These are phyloP conservation scores for Drosophila pachea DNA, from an alignment of 1,140 invertebrate genomes.

Conservation along the genomic window DNA sequence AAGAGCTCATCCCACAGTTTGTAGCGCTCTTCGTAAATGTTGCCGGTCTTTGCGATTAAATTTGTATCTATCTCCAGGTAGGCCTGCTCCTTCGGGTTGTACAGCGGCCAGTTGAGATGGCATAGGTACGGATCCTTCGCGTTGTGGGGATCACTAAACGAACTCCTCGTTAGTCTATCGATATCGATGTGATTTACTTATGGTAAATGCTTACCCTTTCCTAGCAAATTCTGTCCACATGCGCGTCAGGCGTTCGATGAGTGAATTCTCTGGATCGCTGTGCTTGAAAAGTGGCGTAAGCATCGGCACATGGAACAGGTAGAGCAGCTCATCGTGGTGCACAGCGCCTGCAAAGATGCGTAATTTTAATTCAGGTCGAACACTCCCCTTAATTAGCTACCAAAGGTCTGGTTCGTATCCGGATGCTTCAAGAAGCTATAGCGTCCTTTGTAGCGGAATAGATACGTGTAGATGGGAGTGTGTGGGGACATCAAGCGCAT, in stretches of 20 bases:
- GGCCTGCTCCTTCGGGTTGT: constrained; percentile 72
- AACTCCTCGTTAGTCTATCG: not conserved
- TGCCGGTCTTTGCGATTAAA: constrained; percentile 78
- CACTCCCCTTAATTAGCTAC: constrained; percentile 48
- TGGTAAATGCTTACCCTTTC: constrained; percentile 74
- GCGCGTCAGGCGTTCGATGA: constrained; percentile 79
- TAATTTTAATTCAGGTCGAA: not conserved
- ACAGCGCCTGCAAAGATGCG: constrained; percentile 79
- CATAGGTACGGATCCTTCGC: constrained; percentile 48
- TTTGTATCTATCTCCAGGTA: constrained; percentile 81
- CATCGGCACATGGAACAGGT: constrained; percentile 80
- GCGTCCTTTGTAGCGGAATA: constrained; percentile 81
- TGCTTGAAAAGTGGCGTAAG: constrained; percentile 76
- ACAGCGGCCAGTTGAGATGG: constrained; percentile 80
- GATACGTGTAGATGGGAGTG: constrained; percentile 80
- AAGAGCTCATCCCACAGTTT: constrained; percentile 81
- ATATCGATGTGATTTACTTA: too few relatives aligned
- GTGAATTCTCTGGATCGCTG: constrained; percentile 79
- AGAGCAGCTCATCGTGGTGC: constrained; percentile 83
- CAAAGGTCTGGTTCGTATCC: constrained; percentile 75
- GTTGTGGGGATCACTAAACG: constrained; percentile 60
- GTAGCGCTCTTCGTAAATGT: constrained; percentile 80
- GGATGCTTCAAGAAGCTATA: constrained; percentile 80
- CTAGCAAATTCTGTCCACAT: constrained; percentile 80
- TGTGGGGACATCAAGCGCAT: constrained; percentile 79